Evolutionary conservation across 2,797 vertebrate species (phyloP), one percentile per base, ranked within the genome.

Genomic region (Sus cebifrons): DNA sequence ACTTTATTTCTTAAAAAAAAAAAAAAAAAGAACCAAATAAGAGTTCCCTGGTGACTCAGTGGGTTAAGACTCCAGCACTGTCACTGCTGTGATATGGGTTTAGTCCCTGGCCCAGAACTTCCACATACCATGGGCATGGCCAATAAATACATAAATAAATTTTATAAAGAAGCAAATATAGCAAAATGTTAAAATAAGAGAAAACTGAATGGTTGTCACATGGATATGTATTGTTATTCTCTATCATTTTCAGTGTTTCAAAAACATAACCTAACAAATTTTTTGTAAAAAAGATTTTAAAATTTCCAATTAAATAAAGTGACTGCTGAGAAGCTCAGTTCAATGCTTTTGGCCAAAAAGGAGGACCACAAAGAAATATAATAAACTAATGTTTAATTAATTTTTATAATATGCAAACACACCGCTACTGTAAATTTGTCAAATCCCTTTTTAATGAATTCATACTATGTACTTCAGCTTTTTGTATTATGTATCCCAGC

Each of bases 401-500:
- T 83, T 96, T 95, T 94, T 92, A 96, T 23, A 91, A 75, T n/a
- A 94, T 29, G 52, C 73, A 95, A 93, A 92, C 29, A 92, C 3
- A n/a, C 32, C 62, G 71, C 67, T 81, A 77, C 21, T 87, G 10
- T 78, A 94, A 96, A 94, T 36, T 89, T 79, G 79, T 86, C 60
- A 77, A 91, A 91, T 71, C 23, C 20, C 13, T 44, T 89, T 92
- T 94, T 73, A 73, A 97, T 92, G 91, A 96, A 97, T 73, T 88
- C 73, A 77, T 60, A 64, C n/a, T 16, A 73, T 11, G 15, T 40
- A 75, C 86, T 92, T 91, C 56, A 91, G 87, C 16, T 78, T 87
- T 97, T 73, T 94, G 49, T 95, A 56, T 95, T 90, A 95, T 75
- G 81, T 95, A 94, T 79, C 52, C 71, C 90, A 85, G 86, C 60